Percentiles rank a stretch among this genome's conserved stretches.
phyloP scores from a whole-genome alignment of 1,140 invertebrate genomes.

The Papilio helenus region DNA sequence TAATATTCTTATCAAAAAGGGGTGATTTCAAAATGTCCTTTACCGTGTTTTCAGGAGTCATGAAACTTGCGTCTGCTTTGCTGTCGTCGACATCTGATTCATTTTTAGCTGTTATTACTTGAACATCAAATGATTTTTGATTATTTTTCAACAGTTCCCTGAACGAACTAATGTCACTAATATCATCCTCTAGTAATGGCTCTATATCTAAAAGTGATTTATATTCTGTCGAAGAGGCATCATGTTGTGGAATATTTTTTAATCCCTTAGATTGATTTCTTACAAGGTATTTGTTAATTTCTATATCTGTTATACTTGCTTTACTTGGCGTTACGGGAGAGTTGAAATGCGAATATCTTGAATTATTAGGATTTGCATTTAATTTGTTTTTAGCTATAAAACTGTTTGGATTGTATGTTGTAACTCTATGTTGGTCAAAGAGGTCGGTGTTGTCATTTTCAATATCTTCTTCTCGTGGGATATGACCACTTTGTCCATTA shows the following conservation, averaged over 20 bases:
- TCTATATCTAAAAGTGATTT: conserved; percentile 81
- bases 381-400: conserved; percentile 65
- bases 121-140: conserved; percentile 81
- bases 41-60: conserved; percentile 67
- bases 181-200: conserved; percentile 83
- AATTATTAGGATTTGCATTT: conserved; percentile 61
- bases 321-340: conserved; percentile 57
- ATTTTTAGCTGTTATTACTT: conserved; percentile 82
- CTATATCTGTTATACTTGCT: conserved; percentile 49
- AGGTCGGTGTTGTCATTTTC: conserved; percentile 80
- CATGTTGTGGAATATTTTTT: conserved; percentile 53
- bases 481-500: conserved; percentile 74
- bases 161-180: conserved; percentile 78
- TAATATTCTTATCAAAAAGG: conserved; percentile 42
- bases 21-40: conserved; percentile 52
- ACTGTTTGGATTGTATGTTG: conserved; percentile 79
- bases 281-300: conserved; percentile 48
- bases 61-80: conserved; percentile 72
- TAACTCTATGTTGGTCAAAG: conserved; percentile 77
- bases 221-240: conserved; percentile 79
- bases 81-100: conserved; percentile 59
- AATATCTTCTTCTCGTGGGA: conserved; percentile 72
- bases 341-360: conserved; percentile 69
- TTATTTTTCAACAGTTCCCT: conserved; percentile 80
- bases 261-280: conserved; percentile 53